Percentiles rank a stretch among this genome's conserved stretches.
Evolutionary conservation across 2,113 vertebrate species (phyloP).

Genomic region (Paracanthobrama guichenoti): DNA sequence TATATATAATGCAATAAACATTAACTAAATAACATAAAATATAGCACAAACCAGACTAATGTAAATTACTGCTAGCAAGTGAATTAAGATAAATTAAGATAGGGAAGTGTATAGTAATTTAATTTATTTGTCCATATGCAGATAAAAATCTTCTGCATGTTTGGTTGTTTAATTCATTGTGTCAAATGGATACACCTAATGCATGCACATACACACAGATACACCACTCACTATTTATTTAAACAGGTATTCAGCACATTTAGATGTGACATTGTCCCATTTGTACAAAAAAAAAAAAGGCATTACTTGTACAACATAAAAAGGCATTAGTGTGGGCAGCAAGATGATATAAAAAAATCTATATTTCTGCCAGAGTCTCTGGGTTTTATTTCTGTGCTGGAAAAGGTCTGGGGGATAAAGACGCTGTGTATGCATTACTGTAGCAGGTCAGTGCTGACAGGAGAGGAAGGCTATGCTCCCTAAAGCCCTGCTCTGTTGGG

Average conservation of each 20-base stretch:
- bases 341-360: slow-evolving; percentile 49
- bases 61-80: too few species aligned
- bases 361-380: slow-evolving; percentile 19
- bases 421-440: slow-evolving; percentile 36
- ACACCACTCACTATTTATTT: background rate
- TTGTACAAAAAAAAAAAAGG: slow-evolving; percentile 5
- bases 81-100: too few species aligned
- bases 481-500: background rate
- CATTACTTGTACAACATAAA: slow-evolving; percentile 37
- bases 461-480: slow-evolving; percentile 11
- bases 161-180: background rate
- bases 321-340: slow-evolving; percentile 49
- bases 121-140: background rate
- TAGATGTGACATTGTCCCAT: background rate
- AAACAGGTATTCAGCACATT: background rate
- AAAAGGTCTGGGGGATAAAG: slow-evolving; percentile 4
- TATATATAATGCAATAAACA: too few species aligned
- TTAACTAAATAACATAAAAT: too few species aligned
- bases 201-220: background rate
- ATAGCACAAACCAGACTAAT: too few species aligned
- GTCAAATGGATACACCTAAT: background rate
- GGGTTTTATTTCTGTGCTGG: slow-evolving; percentile 6
- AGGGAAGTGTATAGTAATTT: too few species aligned
- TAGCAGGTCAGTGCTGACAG: slow-evolving; percentile 36
- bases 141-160: background rate